Conservation (phyloP, 2,113 vertebrate species). For the Phylloscopus trochiloides region DNA sequence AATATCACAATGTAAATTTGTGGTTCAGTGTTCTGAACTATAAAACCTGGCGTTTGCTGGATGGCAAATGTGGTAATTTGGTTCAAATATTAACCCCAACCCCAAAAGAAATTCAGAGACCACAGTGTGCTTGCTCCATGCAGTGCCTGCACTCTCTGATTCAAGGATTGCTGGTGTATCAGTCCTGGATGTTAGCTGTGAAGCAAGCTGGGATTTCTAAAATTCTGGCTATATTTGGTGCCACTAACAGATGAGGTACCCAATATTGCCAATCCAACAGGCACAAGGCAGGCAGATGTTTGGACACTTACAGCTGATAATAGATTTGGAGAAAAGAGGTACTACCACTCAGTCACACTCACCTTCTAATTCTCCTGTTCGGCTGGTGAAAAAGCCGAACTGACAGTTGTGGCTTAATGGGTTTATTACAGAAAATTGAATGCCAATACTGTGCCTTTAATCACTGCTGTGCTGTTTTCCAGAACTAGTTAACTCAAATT, state of each 20-base stretch:
- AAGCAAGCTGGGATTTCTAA: not conserved
- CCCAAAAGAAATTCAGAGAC: not conserved
- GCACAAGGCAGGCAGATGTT: not conserved
- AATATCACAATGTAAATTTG: not conserved
- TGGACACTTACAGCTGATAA: no score
- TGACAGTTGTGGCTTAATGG: accelerated
- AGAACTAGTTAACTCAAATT: not conserved
- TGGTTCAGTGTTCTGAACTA: not conserved
- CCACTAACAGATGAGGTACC: not conserved
- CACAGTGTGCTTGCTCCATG: not conserved
- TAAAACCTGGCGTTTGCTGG: not conserved
- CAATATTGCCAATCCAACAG: not conserved
- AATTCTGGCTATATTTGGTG: not conserved
- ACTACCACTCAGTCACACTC: not conserved
- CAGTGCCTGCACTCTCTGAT: not conserved
- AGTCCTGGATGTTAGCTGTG: not conserved
- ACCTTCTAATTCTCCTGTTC: not conserved
- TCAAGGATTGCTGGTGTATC: not conserved
- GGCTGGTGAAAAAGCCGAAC: not conserved
- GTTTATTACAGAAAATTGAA: not conserved
- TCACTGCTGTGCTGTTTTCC: not conserved
- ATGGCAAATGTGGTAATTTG: not conserved
- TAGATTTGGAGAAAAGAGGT: not conserved
- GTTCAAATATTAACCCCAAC: not conserved
- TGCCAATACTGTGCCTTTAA: not conserved